Conservation (phyloP, 2,113 vertebrate genomes). For the Sceloporus undulatus region DNA sequence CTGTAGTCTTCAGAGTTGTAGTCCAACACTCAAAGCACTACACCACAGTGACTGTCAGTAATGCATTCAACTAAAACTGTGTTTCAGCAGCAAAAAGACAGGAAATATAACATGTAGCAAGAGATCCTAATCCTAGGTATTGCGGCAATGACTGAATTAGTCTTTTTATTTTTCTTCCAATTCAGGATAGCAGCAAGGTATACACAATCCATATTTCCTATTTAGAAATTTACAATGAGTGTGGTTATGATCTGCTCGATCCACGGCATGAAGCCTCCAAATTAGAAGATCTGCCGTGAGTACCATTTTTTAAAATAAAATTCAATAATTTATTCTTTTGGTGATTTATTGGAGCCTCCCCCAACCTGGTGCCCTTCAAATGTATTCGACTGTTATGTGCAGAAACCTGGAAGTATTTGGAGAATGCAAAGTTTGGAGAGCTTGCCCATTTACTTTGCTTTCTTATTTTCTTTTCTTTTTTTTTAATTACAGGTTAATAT, state of each 20-base stretch:
- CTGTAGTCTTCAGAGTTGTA: no score
- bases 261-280: constrained; percentile 88
- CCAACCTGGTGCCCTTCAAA: no score
- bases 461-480: background rate
- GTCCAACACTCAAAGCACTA: no score
- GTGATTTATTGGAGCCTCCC: constrained; percentile 36
- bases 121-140: background rate
- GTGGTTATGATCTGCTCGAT: constrained; percentile 94
- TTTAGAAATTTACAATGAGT: constrained; percentile 98
- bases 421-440: background rate
- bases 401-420: background rate
- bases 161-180: constrained; percentile 35
- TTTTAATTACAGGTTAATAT: no score
- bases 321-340: background rate
- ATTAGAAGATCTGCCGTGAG: constrained; percentile 95
- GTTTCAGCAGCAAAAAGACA: constrained; percentile 22
- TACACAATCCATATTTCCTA: constrained; percentile 94
- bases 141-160: constrained; percentile 33
- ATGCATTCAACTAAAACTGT: no score
- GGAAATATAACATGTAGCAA: constrained; percentile 13
- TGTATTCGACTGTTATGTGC: background rate
- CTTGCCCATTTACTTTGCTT: background rate
- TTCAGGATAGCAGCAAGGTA: constrained; percentile 88
- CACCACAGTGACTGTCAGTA: no score
- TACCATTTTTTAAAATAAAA: constrained; percentile 61